phyloP scores from a whole-genome alignment of 2,888 invertebrate genomes.

The Lycocerus yunnanus region DNA sequence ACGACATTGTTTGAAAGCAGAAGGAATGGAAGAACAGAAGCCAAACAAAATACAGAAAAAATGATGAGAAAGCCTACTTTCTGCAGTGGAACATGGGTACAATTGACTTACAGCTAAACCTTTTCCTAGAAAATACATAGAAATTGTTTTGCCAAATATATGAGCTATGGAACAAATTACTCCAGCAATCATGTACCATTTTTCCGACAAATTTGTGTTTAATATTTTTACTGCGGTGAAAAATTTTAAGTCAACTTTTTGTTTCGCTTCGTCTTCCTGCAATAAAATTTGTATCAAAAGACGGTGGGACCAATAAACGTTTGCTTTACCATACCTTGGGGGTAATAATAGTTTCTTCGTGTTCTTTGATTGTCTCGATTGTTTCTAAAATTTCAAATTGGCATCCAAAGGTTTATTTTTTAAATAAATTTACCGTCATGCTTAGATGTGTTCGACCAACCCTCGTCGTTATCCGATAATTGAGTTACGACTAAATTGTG shows the following conservation, averaged over 20 bases:
- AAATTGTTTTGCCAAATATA: background rate
- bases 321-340: background rate
- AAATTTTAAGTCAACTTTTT: background rate
- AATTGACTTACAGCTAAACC: background rate
- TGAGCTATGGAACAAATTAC: background rate
- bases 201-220: background rate
- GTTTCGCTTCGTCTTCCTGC: background rate
- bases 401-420: too few species aligned
- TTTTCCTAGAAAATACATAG: background rate
- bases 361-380: background rate
- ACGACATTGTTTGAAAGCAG: too few species aligned
- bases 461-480: slow-evolving; percentile 56
- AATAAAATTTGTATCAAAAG: background rate
- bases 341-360: background rate
- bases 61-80: too few species aligned
- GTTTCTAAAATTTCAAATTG: background rate
- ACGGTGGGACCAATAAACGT: background rate
- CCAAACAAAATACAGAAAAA: too few species aligned
- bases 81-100: too few species aligned
- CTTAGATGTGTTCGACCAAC: too few species aligned
- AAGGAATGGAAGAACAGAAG: background rate
- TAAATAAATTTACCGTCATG: too few species aligned
- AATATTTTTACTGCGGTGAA: background rate
- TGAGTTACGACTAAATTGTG: slow-evolving; percentile 54
- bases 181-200: background rate